Evolutionary conservation across 2,113 vertebrate species (phyloP).

Genomic region (Macrotis lagotis): DNA sequence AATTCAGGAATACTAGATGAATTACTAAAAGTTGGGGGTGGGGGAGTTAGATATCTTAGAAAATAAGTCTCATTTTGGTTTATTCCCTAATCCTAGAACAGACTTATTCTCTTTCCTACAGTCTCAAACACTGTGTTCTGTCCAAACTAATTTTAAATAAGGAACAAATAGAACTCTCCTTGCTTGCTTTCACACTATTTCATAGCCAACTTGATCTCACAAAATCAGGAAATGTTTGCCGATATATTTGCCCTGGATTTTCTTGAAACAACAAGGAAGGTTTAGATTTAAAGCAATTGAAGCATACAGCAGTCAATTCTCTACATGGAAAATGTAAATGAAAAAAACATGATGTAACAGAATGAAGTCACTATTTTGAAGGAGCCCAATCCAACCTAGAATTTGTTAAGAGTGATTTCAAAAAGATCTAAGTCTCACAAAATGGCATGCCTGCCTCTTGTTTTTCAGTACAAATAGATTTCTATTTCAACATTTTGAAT

Average conservation of each 20-base stretch:
- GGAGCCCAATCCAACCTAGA: no score
- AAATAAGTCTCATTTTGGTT: neutral
- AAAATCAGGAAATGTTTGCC: neutral
- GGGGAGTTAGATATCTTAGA: neutral
- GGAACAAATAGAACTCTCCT: neutral
- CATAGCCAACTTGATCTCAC: neutral
- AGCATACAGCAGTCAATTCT: neutral
- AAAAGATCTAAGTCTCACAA: no score
- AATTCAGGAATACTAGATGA: neutral
- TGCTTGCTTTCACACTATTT: neutral
- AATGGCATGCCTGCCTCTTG: accelerated
- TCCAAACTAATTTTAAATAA: neutral
- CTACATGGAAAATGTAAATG: no score
- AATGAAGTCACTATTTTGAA: neutral
- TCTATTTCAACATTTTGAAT: neutral
- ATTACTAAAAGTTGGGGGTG: neutral
- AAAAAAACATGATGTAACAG: neutral
- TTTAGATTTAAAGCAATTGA: neutral
- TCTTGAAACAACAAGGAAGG: neutral
- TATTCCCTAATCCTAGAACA: neutral
- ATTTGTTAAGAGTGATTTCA: neutral
- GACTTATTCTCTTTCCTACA: neutral
- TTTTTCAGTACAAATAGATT: neutral
- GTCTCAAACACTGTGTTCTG: neutral
- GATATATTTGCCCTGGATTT: neutral